phyloP scores from a whole-genome alignment of 2,113 vertebrate species.

The Lepisosteus oculatus region DNA sequence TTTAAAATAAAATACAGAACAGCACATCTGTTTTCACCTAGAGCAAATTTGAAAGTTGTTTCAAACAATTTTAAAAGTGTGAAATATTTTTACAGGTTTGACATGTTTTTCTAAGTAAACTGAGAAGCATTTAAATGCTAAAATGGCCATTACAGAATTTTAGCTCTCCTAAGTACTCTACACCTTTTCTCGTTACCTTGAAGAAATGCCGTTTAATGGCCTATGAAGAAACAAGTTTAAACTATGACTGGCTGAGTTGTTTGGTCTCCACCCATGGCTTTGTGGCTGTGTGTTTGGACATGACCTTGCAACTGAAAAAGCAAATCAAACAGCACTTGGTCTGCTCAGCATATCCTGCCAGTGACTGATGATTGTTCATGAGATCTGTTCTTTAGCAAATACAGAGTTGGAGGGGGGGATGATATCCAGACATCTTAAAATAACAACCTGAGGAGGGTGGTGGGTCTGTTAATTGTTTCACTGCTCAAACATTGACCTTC shows the following conservation, averaged over 20 bases:
- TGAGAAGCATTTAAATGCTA: no score
- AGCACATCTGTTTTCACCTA: no score
- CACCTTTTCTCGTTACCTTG: conserved; percentile 7
- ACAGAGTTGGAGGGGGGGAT: conserved; percentile 25
- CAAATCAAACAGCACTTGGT: background rate
- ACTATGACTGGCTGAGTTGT: conserved; percentile 4
- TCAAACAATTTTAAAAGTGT: no score
- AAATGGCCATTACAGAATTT: no score
- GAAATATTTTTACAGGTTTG: no score
- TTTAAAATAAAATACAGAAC: no score
- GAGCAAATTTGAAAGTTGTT: no score
- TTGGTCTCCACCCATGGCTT: conserved; percentile 13
- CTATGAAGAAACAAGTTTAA: conserved; percentile 16
- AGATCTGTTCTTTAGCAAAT: conserved; percentile 14
- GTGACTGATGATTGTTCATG: conserved; percentile 40
- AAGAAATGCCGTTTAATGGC: background rate
- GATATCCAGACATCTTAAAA: conserved; percentile 25
- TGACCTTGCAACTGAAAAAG: conserved; percentile 40
- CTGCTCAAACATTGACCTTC: conserved; percentile 54
- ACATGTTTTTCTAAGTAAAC: no score
- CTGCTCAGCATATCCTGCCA: conserved; percentile 14
- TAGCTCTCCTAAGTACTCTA: conserved; percentile 8
- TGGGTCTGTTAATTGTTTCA: conserved; percentile 57
- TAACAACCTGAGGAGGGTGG: conserved; percentile 27
- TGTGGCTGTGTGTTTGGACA: background rate